These are phyloP conservation scores for Melanotaenia nigrans DNA, from an alignment of 2,797 vertebrate genomes.

Conservation along the genomic window DNA sequence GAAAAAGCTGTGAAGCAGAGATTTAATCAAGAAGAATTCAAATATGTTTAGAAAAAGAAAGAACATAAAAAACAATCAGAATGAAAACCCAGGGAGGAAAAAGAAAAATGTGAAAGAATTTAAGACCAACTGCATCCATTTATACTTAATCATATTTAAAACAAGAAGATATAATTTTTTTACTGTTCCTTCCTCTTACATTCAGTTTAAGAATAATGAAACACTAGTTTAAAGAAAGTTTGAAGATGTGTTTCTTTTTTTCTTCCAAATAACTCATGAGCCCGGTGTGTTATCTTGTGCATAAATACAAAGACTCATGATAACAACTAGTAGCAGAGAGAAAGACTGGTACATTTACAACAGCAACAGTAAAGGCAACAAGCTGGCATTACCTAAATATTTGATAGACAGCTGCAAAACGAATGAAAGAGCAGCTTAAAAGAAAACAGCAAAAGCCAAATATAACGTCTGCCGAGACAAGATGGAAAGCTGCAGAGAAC, in stretches of 20 bases:
- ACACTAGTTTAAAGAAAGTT: neutral
- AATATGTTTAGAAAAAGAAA: conserved; percentile 35
- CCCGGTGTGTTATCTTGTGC: neutral
- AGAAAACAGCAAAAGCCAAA: conserved; percentile 18
- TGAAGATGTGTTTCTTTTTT: conserved; percentile 28
- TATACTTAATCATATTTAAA: conserved; percentile 29
- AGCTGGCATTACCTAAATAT: conserved; percentile 6
- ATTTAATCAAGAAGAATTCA: conserved; percentile 48
- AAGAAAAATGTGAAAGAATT: neutral
- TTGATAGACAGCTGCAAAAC: conserved; percentile 27
- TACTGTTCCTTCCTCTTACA: neutral
- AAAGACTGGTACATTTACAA: conserved; percentile 9
- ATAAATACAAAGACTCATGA: neutral
- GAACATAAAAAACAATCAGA: neutral
- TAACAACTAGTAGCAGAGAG: neutral
- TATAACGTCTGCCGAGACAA: conserved; percentile 3
- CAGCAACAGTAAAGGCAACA: conserved; percentile 15
- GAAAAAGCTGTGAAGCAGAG: conserved; percentile 28
- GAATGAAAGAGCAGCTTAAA: conserved; percentile 18
- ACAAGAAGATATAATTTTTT: conserved; percentile 2
- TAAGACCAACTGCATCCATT: conserved; percentile 39
- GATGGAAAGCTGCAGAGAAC: conserved; percentile 10
- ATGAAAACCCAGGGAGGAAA: conserved; percentile 4
- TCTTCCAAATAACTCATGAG: conserved; percentile 16
- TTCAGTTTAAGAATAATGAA: conserved; percentile 10